phyloP scores from a whole-genome alignment of 1,140 invertebrate genomes.

The Atta cephalotes region DNA sequence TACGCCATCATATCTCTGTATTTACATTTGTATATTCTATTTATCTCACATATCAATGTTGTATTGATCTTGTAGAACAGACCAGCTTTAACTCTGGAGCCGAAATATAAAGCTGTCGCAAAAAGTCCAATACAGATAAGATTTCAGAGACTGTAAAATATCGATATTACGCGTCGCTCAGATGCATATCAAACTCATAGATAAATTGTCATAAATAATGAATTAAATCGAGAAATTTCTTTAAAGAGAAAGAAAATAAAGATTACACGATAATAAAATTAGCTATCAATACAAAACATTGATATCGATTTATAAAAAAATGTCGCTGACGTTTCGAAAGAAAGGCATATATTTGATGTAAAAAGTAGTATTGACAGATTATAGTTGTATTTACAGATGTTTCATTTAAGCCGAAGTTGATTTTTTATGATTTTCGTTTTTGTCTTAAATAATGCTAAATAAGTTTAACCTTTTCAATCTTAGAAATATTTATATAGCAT shows the following conservation, averaged over 20 bases:
- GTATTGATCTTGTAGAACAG: not conserved
- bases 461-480: not conserved
- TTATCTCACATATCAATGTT: constrained; percentile 6
- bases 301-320: not conserved
- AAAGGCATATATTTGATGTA: not conserved
- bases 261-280: not conserved
- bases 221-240: too few relatives aligned
- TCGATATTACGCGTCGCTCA: too few relatives aligned
- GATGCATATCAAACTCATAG: too few relatives aligned
- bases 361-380: not conserved
- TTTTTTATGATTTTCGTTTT: not conserved
- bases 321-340: not conserved
- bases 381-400: not conserved
- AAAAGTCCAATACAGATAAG: too few relatives aligned
- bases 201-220: not conserved
- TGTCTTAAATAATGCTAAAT: not conserved
- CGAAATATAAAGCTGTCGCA: too few relatives aligned
- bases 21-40: not conserved
- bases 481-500: not conserved
- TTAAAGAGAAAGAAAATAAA: not conserved
- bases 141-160: too few relatives aligned
- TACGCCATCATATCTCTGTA: not conserved
- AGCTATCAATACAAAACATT: not conserved
- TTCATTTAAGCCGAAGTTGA: not conserved
- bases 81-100: too few relatives aligned